These are phyloP conservation scores for Salmo trutta DNA, from an alignment of 2,797 vertebrate genomes.

Conservation along the genomic window DNA sequence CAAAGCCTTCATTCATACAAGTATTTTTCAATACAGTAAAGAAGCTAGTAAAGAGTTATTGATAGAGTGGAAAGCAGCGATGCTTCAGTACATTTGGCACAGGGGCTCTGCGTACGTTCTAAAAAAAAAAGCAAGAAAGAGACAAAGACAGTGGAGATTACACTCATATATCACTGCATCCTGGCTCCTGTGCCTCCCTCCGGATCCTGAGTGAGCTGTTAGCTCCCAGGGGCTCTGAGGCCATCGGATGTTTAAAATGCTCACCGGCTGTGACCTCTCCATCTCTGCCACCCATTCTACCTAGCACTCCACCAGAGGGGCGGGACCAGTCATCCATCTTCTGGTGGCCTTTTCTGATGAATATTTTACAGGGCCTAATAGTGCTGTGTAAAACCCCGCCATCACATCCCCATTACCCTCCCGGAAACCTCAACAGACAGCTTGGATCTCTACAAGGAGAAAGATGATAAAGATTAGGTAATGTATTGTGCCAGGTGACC, in stretches of 20 bases:
- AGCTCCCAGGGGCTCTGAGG: constrained; percentile 56
- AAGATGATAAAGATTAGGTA: too few relatives aligned
- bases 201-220: constrained; percentile 67
- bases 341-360: constrained; percentile 57
- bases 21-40: background rate
- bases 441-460: too few relatives aligned
- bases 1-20: background rate
- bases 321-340: constrained; percentile 68
- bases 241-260: constrained; percentile 76
- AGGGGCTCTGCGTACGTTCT: background rate
- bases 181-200: constrained; percentile 54
- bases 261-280: constrained; percentile 71
- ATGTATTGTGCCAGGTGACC: background rate
- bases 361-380: constrained; percentile 68
- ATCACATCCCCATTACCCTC: background rate
- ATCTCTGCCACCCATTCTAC: constrained; percentile 63
- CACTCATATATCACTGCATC: constrained; percentile 62
- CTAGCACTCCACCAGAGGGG: constrained; percentile 52
- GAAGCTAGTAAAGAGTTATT: background rate
- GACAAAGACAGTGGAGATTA: constrained; percentile 44
- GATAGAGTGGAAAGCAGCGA: background rate
- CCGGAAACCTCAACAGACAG: background rate
- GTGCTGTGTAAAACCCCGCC: constrained; percentile 17
- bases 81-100: background rate
- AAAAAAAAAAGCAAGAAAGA: background rate